phyloP scores from a whole-genome alignment of 2,797 vertebrate genomes.

The Chromobotia macracanthus region DNA sequence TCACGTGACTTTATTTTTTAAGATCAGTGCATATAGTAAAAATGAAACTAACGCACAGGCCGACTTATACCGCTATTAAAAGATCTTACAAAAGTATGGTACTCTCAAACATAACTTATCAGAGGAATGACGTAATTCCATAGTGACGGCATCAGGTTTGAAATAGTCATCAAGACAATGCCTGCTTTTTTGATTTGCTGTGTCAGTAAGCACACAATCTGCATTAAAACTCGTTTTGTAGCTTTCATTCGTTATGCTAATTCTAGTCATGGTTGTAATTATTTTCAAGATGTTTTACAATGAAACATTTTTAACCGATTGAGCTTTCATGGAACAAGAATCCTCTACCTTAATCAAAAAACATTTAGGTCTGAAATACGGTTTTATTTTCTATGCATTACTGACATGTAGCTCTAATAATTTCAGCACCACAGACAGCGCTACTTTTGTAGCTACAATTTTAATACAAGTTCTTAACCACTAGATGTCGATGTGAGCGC shows the following conservation, averaged over 20 bases:
- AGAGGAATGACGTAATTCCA: background rate
- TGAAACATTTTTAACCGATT: background rate
- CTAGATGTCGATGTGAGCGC: conserved; percentile 34
- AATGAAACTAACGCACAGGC: too few relatives aligned
- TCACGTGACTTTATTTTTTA: background rate
- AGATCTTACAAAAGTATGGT: background rate
- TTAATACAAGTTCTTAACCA: conserved; percentile 9
- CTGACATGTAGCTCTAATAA: background rate
- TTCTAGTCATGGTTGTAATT: background rate
- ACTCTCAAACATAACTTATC: background rate
- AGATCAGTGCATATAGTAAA: background rate
- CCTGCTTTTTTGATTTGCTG: too few relatives aligned
- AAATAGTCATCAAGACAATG: background rate
- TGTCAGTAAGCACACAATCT: background rate
- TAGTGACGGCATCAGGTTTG: background rate
- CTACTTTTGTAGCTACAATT: background rate
- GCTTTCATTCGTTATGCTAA: background rate
- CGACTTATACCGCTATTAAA: too few relatives aligned
- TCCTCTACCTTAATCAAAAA: too few relatives aligned
- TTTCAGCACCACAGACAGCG: conserved; percentile 57
- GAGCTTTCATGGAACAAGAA: too few relatives aligned
- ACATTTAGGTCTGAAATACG: background rate
- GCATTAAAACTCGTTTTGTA: background rate
- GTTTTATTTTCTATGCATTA: background rate
- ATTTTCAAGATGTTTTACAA: background rate